Evolutionary conservation across 1,140 invertebrate species (phyloP), one percentile per base, ranked within the genome.

Genomic region (Dufourea novaeangliae): DNA sequence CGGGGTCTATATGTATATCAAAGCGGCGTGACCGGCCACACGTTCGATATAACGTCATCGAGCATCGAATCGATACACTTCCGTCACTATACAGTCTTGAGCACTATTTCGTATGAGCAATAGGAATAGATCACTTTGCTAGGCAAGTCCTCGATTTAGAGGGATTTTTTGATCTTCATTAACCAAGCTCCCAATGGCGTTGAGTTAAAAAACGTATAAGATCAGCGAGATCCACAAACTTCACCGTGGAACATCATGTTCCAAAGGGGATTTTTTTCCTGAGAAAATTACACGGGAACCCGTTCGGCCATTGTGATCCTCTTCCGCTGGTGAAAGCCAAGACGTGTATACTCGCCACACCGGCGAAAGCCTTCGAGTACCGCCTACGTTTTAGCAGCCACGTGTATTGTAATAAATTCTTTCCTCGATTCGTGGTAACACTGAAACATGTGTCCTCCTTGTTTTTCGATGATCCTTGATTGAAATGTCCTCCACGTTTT

Each of bases 291-390:
- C 70, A 46, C 59, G 79, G 52, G 52, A 78, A 78, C 66, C n/a
- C 27, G n/a, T 20, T 54, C 57, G 67, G 56, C 56, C 41, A 57
- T 72, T 59, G 80, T 68, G 78, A 74, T 80, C 70, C 72, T 85
- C 74, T 78, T 70, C 64, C 78, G 44, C 29, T 29, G 71, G 78
- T 85, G 83, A 84, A 84, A 85, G 78, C 73, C 75, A 67, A 72
- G 81, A 72, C 67, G 73, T 11, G 32, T n/a, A 17, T 25, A 12
- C 29, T 46, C 57, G 20, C 8, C 46, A 8, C 46, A 50, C 56
- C 78, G 70, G 74, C 70, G 82, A 84, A 84, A 84, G 79, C 71
- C 66, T 82, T 76, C n/a, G 68, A 62, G 83, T 37, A 57, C 68
- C 83, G 83, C 81, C 83, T 83, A 84, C 81, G 81, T 84, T 67